These are phyloP conservation scores for Xyliphius kryptos DNA, from an alignment of 2,113 vertebrate genomes.

Conservation along the genomic window DNA sequence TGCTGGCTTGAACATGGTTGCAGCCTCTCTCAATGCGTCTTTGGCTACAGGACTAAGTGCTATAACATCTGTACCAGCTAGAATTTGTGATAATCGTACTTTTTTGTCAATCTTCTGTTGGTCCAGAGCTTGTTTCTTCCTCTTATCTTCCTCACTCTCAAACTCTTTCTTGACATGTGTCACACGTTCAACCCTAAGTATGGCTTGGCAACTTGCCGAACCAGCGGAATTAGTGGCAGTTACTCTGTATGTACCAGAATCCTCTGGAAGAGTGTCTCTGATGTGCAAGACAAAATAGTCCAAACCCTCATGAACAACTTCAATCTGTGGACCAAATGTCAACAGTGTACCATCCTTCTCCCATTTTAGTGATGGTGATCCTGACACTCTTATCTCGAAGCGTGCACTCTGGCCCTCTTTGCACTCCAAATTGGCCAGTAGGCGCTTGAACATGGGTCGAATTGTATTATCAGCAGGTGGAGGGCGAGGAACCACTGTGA, in stretches of 20 bases:
- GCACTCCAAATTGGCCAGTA: constrained; percentile 91
- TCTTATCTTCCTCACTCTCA: constrained; percentile 70
- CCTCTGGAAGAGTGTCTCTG: constrained; percentile 85
- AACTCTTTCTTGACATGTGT: constrained; percentile 83
- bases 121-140: constrained; percentile 65
- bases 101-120: constrained; percentile 80
- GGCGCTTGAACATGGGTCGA: constrained; percentile 97
- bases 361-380: constrained; percentile 83
- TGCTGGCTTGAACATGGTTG: constrained; percentile 87
- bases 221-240: constrained; percentile 94
- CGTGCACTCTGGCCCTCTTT: constrained; percentile 85
- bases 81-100: constrained; percentile 83
- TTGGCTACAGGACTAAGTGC: constrained; percentile 81
- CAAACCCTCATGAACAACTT: constrained; percentile 90
- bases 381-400: constrained; percentile 95
- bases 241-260: constrained; percentile 91
- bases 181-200: constrained; percentile 82
- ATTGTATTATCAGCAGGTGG: constrained; percentile 83
- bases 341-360: constrained; percentile 91
- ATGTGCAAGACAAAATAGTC: constrained; percentile 94
- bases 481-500: constrained; percentile 81
- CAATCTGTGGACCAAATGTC: constrained; percentile 83
- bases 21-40: constrained; percentile 87
- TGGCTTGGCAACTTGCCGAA: constrained; percentile 92
- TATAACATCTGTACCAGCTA: constrained; percentile 73